These are phyloP conservation scores for Xylota segnis DNA, from an alignment of 2,888 invertebrate species.

Conservation along the genomic window DNA sequence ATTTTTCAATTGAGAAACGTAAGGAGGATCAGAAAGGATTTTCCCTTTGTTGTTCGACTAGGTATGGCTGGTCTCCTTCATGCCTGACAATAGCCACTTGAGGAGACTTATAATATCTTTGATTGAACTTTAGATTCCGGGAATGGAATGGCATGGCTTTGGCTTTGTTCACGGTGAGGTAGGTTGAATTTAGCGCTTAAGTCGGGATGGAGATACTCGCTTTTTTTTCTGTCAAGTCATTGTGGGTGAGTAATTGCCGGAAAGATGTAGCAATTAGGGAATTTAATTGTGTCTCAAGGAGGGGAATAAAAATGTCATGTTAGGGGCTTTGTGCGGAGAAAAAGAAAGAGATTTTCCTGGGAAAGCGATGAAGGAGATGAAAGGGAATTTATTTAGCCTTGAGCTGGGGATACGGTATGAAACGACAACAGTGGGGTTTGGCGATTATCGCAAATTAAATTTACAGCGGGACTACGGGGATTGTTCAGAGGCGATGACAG, in stretches of 20 bases:
- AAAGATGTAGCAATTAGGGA: slow-evolving; percentile 66
- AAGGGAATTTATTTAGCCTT: no score
- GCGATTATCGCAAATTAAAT: no score
- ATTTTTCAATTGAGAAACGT: slow-evolving; percentile 37
- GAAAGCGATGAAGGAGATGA: not conserved
- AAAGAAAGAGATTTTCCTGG: not conserved
- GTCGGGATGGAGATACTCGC: slow-evolving; percentile 32
- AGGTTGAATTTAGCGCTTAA: slow-evolving; percentile 28
- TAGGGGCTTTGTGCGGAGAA: not conserved
- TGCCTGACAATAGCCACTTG: slow-evolving; percentile 53
- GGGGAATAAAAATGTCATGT: slow-evolving; percentile 45
- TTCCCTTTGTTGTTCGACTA: slow-evolving; percentile 19
- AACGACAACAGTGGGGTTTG: no score
- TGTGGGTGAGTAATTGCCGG: slow-evolving; percentile 66
- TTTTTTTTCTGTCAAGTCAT: slow-evolving; percentile 41
- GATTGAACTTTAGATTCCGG: slow-evolving; percentile 46
- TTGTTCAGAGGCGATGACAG: no score
- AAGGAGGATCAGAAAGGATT: slow-evolving; percentile 38
- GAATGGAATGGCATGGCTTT: slow-evolving; percentile 22
- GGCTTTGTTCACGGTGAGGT: slow-evolving; percentile 48
- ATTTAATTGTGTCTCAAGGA: slow-evolving; percentile 55
- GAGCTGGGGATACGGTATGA: no score
- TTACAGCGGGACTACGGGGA: no score
- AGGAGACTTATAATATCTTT: slow-evolving; percentile 59
- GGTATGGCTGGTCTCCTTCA: slow-evolving; percentile 7